Evolutionary conservation across 2,888 invertebrate genomes (phyloP).

Genomic region (Gortyna flavago): DNA sequence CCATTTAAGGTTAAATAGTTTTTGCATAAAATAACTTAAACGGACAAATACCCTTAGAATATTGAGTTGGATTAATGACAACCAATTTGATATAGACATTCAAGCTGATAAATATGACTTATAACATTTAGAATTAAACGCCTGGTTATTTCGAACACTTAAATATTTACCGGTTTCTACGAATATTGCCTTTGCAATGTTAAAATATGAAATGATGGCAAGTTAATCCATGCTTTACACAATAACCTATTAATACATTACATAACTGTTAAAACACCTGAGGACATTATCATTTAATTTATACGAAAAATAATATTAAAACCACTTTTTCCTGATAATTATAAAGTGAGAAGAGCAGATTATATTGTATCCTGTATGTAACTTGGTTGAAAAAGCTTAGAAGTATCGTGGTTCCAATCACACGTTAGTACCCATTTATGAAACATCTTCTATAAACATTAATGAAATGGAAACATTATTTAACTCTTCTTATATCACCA

Average conservation of each 20-base stretch:
- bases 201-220: not conserved
- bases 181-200: not conserved
- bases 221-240: not conserved
- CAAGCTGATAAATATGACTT: constrained; percentile 48
- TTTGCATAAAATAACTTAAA: constrained; percentile 51
- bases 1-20: constrained; percentile 48
- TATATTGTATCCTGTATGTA: constrained; percentile 7
- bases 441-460: constrained; percentile 42
- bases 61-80: constrained; percentile 50
- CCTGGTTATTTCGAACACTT: constrained; percentile 7
- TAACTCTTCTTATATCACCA: constrained; percentile 41
- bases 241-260: not conserved
- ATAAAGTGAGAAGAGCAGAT: not conserved
- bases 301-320: not conserved
- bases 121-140: constrained; percentile 38
- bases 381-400: constrained; percentile 12
- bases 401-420: constrained; percentile 29
- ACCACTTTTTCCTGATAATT: not conserved
- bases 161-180: constrained; percentile 22
- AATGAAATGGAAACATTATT: constrained; percentile 51
- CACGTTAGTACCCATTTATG: constrained; percentile 47
- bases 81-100: constrained; percentile 51
- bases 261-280: not conserved
- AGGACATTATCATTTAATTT: not conserved
- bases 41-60: constrained; percentile 31